phyloP scores from a whole-genome alignment of 2,797 vertebrate genomes.

The Carapus acus region DNA sequence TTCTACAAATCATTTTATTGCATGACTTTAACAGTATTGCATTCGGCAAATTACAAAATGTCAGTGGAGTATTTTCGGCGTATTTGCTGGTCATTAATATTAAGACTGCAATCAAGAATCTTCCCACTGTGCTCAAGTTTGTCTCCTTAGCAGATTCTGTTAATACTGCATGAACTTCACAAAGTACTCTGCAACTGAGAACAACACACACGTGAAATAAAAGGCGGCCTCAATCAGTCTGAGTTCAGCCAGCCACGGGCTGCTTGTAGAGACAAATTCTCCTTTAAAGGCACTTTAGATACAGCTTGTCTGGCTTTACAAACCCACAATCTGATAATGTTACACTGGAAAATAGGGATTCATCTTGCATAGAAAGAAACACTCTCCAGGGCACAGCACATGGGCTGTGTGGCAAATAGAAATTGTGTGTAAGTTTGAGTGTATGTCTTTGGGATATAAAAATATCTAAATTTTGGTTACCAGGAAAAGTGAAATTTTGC shows the following conservation, averaged over 20 bases:
- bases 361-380: constrained; percentile 11
- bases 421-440: constrained; percentile 47
- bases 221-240: not conserved
- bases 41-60: constrained; percentile 44
- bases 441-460: constrained; percentile 57
- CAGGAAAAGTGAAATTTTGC: constrained; percentile 6
- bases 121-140: constrained; percentile 32
- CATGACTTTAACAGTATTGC: constrained; percentile 61
- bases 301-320: constrained; percentile 13
- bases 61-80: constrained; percentile 24
- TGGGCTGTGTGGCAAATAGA: too few species aligned
- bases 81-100: constrained; percentile 40
- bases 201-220: constrained; percentile 22
- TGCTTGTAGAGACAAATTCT: constrained; percentile 17
- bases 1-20: constrained; percentile 71
- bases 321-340: constrained; percentile 5
- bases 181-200: constrained; percentile 23
- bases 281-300: constrained; percentile 24
- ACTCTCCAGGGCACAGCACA: too few species aligned
- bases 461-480: constrained; percentile 29
- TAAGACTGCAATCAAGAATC: constrained; percentile 15
- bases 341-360: constrained; percentile 4
- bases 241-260: constrained; percentile 1
- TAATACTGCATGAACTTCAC: constrained; percentile 36
- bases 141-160: constrained; percentile 27